Evolutionary conservation across 2,888 invertebrate species (phyloP), one percentile per base, ranked within the genome.

Genomic region (Caradrina kadenii): DNA sequence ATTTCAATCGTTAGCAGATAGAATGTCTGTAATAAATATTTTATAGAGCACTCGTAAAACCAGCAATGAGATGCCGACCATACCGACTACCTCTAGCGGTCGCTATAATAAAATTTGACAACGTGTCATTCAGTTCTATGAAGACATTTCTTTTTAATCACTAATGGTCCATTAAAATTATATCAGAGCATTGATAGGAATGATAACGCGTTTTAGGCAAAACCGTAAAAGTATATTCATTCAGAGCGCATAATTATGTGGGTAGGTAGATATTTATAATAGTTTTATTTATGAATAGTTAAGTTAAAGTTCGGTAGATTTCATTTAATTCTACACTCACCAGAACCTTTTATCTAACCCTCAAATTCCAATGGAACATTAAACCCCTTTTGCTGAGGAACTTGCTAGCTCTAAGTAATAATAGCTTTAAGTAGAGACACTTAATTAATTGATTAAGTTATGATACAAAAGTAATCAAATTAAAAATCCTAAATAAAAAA

Each of bases 1-100:
- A 89, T 91, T 93, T 91, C 87, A 91, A 94, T 92, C 92, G 89
- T 91, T 92, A 90, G 88, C 81, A 91, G 92, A 93, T 94, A 93
- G 93, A 92, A 91, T 86, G 89, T 88, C 87, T 87, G 90, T 89
- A 86, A 92, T 91, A 87, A 93, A 92, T 92, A 90, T 92, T 93
- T 95, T 94, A 95, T 94, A 92, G 93, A 93, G 88, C 91, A 90
- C 84, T 90, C 91, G 90, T 94, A 94, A 94, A 94, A 91, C 87
- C 74, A 81, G 88, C 88, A 80, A 80, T 84, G 86, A 89, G 90
- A 91, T 92, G 85, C 59, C 71, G 84, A 80, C 70, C 74, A 86
- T 54, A 69, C 54, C 56, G 78, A 86, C 88, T 45, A 45, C 45
- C 45, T 45, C 45, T 87, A 86, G 89, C 88, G 89, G 86, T 81